Percentiles rank a stretch among this genome's conserved stretches.
These are phyloP conservation scores for Ochlodes sylvanus DNA, from an alignment of 2,888 invertebrate species.

Conservation along the genomic window DNA sequence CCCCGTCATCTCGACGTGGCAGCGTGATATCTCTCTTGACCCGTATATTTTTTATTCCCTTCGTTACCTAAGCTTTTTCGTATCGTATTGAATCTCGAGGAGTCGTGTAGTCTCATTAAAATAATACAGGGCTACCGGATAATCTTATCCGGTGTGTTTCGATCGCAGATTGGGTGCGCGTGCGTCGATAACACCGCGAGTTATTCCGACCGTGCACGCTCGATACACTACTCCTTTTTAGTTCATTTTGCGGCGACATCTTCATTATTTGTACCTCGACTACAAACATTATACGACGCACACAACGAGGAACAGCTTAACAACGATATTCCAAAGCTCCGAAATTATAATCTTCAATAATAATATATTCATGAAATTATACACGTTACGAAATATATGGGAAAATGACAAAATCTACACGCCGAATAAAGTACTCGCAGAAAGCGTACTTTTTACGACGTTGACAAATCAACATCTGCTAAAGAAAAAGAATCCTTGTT, in stretches of 20 bases:
- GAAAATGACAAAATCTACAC: conserved; percentile 65
- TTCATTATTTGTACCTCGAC: conserved; percentile 76
- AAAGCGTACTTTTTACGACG: conserved; percentile 60
- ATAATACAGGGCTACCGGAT: conserved; percentile 85
- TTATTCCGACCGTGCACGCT: conserved; percentile 80
- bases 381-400: conserved; percentile 70
- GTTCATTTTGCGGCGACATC: conserved; percentile 78
- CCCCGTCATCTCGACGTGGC: conserved; percentile 64
- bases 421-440: conserved; percentile 66
- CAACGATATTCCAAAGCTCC: conserved; percentile 52
- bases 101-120: conserved; percentile 85
- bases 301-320: conserved; percentile 34
- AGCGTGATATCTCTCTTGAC: conserved; percentile 80
- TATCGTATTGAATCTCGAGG: conserved; percentile 80
- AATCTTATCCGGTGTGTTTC: conserved; percentile 84
- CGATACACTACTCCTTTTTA: conserved; percentile 78
- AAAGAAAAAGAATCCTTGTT: conserved; percentile 60
- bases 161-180: conserved; percentile 84
- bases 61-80: conserved; percentile 81
- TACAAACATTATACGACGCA: conserved; percentile 41
- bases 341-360: conserved; percentile 69
- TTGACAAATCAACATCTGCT: conserved; percentile 27
- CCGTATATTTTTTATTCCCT: conserved; percentile 76
- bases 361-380: conserved; percentile 78
- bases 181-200: conserved; percentile 81